These are phyloP conservation scores for Masticophis lateralis DNA, from an alignment of 2,797 vertebrate genomes.

Conservation along the genomic window DNA sequence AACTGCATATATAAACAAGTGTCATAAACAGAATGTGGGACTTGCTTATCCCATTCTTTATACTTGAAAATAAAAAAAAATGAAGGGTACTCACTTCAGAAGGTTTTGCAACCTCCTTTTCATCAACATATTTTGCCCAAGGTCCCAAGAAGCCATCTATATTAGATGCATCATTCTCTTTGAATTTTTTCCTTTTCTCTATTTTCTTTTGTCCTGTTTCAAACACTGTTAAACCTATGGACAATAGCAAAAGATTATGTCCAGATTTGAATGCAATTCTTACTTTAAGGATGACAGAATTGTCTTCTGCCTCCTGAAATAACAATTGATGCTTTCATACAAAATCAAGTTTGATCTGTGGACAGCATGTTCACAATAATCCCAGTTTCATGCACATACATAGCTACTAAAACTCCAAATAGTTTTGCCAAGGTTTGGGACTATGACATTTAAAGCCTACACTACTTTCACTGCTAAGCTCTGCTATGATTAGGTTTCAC, in stretches of 20 bases:
- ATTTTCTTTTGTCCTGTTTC: constrained; percentile 86
- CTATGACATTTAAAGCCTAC: background rate
- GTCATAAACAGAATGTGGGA: background rate
- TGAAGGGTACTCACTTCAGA: constrained; percentile 81
- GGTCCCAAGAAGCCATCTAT: constrained; percentile 94
- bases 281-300: background rate
- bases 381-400: background rate
- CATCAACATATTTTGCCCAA: constrained; percentile 95
- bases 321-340: background rate
- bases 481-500: background rate
- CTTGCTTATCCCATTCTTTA: background rate
- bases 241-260: constrained; percentile 6
- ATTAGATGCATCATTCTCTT: constrained; percentile 90
- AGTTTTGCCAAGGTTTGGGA: background rate
- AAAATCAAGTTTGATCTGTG: background rate
- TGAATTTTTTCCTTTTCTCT: constrained; percentile 93
- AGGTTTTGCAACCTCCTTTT: constrained; percentile 93
- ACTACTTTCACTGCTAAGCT: background rate
- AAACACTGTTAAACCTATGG: constrained; percentile 92
- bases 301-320: background rate
- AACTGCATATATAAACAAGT: background rate
- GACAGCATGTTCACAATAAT: background rate
- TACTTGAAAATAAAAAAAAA: constrained; percentile 52
- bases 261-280: background rate
- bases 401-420: background rate